Percentiles rank a stretch among this genome's conserved stretches.
phyloP scores from a whole-genome alignment of 2,888 invertebrate species.

The Trichopoda pennipes region DNA sequence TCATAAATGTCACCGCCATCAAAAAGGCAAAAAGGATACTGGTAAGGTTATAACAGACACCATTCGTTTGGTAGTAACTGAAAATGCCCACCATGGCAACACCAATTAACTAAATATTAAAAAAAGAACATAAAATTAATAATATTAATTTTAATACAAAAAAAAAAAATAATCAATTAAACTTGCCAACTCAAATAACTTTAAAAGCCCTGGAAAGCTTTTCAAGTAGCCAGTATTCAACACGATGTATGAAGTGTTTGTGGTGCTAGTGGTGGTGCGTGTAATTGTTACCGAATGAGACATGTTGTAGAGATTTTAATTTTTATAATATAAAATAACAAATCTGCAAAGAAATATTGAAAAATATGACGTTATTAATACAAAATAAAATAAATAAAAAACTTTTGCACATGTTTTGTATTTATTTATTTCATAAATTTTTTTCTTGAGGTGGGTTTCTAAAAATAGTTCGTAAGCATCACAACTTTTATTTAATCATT shows the following conservation, averaged over 20 bases:
- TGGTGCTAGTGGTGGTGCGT: slow-evolving; percentile 90
- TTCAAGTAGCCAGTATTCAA: slow-evolving; percentile 91
- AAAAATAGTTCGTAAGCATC: slow-evolving; percentile 8
- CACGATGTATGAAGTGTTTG: slow-evolving; percentile 88
- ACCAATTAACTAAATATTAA: slow-evolving; percentile 84
- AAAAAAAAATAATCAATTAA: not conserved
- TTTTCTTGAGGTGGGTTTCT: not conserved
- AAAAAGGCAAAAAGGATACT: slow-evolving; percentile 81
- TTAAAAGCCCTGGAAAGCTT: slow-evolving; percentile 89
- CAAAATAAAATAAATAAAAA: no score
- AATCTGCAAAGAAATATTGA: slow-evolving; percentile 11
- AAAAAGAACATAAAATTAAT: not conserved
- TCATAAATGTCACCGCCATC: slow-evolving; percentile 88
- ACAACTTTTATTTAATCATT: slow-evolving; percentile 1
- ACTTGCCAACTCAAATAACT: slow-evolving; percentile 89
- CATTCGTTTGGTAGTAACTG: slow-evolving; percentile 52
- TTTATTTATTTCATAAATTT: no score
- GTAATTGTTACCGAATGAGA: slow-evolving; percentile 94
- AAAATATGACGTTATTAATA: not conserved
- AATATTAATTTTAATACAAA: no score
- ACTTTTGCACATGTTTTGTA: no score
- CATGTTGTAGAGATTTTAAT: slow-evolving; percentile 82
- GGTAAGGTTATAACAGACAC: slow-evolving; percentile 22
- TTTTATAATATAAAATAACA: not conserved
- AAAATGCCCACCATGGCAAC: slow-evolving; percentile 86